Conservation (phyloP, 2,888 invertebrate species). For the Athalia rosae region DNA sequence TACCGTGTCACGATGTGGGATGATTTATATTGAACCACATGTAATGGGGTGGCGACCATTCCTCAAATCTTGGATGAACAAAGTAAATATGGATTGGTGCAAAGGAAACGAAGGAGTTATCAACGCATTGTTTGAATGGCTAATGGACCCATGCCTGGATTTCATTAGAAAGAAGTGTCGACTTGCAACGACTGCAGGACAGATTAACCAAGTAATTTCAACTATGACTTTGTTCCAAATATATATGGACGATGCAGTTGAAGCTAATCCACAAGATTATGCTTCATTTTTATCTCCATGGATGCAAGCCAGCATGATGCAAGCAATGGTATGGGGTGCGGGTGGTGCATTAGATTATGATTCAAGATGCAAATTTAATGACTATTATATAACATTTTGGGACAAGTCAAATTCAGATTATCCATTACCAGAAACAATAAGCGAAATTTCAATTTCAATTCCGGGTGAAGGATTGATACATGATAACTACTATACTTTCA, state of each 20-base stretch:
- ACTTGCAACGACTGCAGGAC: constrained; percentile 81
- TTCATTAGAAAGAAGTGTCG: constrained; percentile 84
- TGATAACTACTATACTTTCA: constrained; percentile 89
- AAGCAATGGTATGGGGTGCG: constrained; percentile 88
- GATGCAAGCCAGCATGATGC: constrained; percentile 86
- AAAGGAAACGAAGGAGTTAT: constrained; percentile 79
- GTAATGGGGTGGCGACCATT: constrained; percentile 90
- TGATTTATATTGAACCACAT: constrained; percentile 92
- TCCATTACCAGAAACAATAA: constrained; percentile 78
- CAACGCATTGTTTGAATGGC: constrained; percentile 82
- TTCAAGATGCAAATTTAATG: constrained; percentile 83
- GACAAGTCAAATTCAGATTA: constrained; percentile 72
- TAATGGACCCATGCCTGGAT: constrained; percentile 84
- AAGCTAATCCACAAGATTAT: constrained; percentile 81
- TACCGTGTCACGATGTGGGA: constrained; percentile 91
- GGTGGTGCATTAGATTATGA: constrained; percentile 86
- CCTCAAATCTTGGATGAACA: constrained; percentile 86
- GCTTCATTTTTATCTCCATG: constrained; percentile 82
- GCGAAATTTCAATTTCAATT: constrained; percentile 83
- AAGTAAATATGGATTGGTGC: constrained; percentile 79
- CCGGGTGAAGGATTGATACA: constrained; percentile 87
- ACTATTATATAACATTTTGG: constrained; percentile 77
- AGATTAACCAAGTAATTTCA: constrained; percentile 83
- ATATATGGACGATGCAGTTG: constrained; percentile 83
- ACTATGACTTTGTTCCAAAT: constrained; percentile 86